Evolutionary conservation across 2,113 vertebrate genomes (phyloP).

Genomic region (Tonatia bakeri): DNA sequence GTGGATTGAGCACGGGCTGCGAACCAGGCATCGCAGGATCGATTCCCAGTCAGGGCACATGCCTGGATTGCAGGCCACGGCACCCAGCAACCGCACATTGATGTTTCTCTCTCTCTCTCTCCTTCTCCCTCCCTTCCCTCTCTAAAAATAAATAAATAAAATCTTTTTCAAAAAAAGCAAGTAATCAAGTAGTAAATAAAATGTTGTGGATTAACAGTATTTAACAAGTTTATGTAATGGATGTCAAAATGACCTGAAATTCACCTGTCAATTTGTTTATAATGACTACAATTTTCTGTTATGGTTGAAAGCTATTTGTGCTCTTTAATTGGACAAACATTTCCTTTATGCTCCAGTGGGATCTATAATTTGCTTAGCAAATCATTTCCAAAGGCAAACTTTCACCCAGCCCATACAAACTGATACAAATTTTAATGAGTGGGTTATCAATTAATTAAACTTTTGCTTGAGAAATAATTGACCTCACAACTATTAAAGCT

Average conservation of each 20-base stretch:
- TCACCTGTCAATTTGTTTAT: constrained; percentile 1
- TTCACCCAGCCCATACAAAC: neutral
- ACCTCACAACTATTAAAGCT: neutral
- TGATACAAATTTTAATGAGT: neutral
- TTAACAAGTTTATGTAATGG: neutral
- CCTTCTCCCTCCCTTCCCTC: too few relatives aligned
- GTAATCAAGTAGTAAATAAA: neutral
- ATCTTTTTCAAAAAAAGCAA: too few relatives aligned
- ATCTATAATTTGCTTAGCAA: constrained; percentile 17
- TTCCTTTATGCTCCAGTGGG: neutral
- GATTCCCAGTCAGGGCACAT: too few relatives aligned
- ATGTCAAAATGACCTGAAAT: neutral
- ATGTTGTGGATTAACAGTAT: neutral
- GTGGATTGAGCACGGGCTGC: too few relatives aligned
- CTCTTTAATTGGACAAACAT: neutral
- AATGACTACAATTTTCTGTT: neutral
- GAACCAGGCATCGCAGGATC: too few relatives aligned
- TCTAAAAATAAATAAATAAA: too few relatives aligned
- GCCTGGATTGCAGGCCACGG: too few relatives aligned
- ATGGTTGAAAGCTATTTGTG: neutral
- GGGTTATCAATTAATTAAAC: neutral
- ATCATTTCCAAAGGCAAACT: constrained; percentile 23
- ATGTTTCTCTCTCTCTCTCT: too few relatives aligned
- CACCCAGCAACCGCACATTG: too few relatives aligned
- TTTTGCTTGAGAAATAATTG: constrained; percentile 14